Evolutionary conservation across 2,797 vertebrate genomes (phyloP).

Genomic region (Xiphorhynchus erythropygius): DNA sequence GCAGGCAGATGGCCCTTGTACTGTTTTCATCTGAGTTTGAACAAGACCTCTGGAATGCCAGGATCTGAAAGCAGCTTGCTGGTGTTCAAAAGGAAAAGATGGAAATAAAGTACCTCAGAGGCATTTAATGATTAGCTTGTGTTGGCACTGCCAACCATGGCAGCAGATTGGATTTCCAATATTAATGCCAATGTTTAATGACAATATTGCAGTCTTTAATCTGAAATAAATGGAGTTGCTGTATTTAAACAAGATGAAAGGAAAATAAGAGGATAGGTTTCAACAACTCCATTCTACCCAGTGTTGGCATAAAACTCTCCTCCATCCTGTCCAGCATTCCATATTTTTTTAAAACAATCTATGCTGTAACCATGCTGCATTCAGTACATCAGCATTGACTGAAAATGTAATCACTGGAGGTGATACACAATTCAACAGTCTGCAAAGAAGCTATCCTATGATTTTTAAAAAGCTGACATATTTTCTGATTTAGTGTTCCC

Average conservation of each 20-base stretch:
- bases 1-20: not conserved
- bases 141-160: not conserved
- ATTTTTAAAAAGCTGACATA: not conserved
- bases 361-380: not conserved
- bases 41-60: not conserved
- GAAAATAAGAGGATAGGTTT: not conserved
- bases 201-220: not conserved
- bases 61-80: not conserved
- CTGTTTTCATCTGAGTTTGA: conserved; percentile 4
- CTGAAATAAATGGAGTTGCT: conserved; percentile 15
- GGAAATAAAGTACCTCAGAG: not conserved
- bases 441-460: not conserved
- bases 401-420: not conserved
- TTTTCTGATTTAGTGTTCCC: not conserved
- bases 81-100: not conserved
- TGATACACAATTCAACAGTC: not conserved
- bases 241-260: not conserved
- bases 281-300: not conserved
- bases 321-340: not conserved
- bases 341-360: not conserved
- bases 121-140: not conserved
- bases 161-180: conserved; percentile 17
- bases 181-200: conserved; percentile 24
- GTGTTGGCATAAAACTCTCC: not conserved
- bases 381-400: not conserved